phyloP scores from a whole-genome alignment of 2,113 vertebrate genomes.

The Stegostoma tigrinum region DNA sequence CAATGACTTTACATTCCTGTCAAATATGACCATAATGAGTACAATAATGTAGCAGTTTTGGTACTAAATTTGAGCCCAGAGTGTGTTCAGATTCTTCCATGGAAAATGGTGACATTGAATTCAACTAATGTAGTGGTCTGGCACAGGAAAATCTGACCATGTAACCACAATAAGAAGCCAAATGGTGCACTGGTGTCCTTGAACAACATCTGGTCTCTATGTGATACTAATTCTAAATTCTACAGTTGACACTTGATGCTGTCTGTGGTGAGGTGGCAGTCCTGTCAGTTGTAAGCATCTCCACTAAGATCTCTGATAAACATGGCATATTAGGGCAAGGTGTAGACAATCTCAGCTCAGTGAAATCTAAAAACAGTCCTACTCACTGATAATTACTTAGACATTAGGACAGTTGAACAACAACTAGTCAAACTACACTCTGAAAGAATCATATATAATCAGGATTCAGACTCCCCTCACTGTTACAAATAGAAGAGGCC shows the following conservation, averaged over 20 bases:
- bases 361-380: background rate
- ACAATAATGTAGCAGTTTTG: background rate
- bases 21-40: background rate
- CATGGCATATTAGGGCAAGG: background rate
- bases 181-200: background rate
- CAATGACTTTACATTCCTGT: background rate
- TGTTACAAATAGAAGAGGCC: background rate
- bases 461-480: background rate
- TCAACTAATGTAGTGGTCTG: background rate
- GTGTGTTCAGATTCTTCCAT: background rate
- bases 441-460: background rate
- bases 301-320: background rate
- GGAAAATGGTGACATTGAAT: background rate
- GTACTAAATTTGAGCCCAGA: background rate
- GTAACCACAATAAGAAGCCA: background rate
- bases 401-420: background rate
- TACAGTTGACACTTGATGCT: background rate
- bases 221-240: background rate
- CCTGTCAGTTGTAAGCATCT: background rate
- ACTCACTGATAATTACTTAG: background rate
- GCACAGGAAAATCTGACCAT: background rate
- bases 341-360: background rate
- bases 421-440: background rate
- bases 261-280: background rate
- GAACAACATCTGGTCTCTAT: background rate